Base-by-base conservation (phyloP, 1,140 invertebrate genomes). In the Drosophila bipectinata region DNA sequence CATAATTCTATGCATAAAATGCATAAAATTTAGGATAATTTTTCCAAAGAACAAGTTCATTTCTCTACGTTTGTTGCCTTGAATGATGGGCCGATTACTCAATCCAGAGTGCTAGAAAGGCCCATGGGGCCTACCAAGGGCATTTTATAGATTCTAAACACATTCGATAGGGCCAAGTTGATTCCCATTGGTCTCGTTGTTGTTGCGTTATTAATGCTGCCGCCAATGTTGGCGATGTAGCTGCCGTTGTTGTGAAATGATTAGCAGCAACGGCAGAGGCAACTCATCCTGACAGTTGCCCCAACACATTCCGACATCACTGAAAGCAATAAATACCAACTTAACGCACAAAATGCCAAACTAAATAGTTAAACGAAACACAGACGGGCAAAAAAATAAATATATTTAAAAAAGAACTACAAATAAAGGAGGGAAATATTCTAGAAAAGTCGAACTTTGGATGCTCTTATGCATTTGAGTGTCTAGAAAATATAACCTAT, bases 251-350 rank as follows among this genome's bases (percentile, higher is more conserved):
- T 77, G 77, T 75, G 83, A 79, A 88, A 84, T 88, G 83, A 87
- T 87, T 88, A 79, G 84, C 84, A 53, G 18, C 55, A 44, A 39
- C 71, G 47, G 18, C 28, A 26, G 54, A 71, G 64, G 49, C 77
- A 74, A 88, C 78, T 78, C 78, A 75, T 88, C 84, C 73, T 87
- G 82, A 72, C 82, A 75, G 82, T 87, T 55, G 75, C 60, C 41
- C 57, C 55, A 72, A 77, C 72, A 69, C 84, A 91, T 91, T 91
- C 90, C 90, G 82, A 91, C 85, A 91, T 91, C 74, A 77, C 90
- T 91, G 67, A 91, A 87, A 90, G 89, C 90, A 91, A 91, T 91
- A 91, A 91, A 91, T 91, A 91, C 90, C 90, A 91, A 91, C 85
- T 91, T 91, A 91, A 91, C 90, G 90, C 90, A 91, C 90, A 90